Evolutionary conservation across 92 coral and sea anemone species (phyloP).

Genomic region (Epizoanthus stellaris): DNA sequence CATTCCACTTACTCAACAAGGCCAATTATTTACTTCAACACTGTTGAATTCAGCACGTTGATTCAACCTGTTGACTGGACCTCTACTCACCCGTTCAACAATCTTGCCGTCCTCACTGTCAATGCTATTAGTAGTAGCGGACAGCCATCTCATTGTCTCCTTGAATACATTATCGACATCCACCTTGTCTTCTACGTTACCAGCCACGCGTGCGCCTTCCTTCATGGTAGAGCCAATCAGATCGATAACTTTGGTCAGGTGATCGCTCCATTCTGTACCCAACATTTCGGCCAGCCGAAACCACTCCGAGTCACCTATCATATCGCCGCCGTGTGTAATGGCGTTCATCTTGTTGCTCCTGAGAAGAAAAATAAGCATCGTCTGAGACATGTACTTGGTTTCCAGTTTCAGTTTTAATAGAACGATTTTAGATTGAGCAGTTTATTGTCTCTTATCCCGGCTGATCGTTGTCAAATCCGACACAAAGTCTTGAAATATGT

Average conservation of each 20-base stretch:
- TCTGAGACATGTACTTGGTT: too few species aligned
- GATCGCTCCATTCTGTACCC: constrained; percentile 87
- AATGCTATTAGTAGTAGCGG: constrained; percentile 84
- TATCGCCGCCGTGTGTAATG: constrained; percentile 82
- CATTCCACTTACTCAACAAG: too few species aligned
- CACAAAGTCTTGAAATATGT: too few species aligned
- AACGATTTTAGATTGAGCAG: too few species aligned
- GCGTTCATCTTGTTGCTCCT: constrained; percentile 93
- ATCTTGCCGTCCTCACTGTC: constrained; percentile 95
- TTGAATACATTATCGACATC: constrained; percentile 79
- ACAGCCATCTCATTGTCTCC: constrained; percentile 82
- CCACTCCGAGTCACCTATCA: constrained; percentile 92
- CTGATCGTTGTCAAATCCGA: too few species aligned
- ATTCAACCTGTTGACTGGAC: background rate
- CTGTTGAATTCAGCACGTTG: background rate
- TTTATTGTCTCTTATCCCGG: too few species aligned
- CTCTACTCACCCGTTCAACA: constrained; percentile 80
- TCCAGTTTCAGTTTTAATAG: too few species aligned
- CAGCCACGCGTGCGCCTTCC: constrained; percentile 80
- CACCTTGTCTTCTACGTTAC: constrained; percentile 72
- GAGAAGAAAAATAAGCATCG: background rate
- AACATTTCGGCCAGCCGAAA: constrained; percentile 84
- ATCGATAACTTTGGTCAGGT: constrained; percentile 64
- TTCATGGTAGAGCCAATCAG: constrained; percentile 89
- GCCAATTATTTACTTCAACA: too few species aligned